Conservation (phyloP, 2,113 vertebrate genomes). For the Herpailurus yagouaroundi region DNA sequence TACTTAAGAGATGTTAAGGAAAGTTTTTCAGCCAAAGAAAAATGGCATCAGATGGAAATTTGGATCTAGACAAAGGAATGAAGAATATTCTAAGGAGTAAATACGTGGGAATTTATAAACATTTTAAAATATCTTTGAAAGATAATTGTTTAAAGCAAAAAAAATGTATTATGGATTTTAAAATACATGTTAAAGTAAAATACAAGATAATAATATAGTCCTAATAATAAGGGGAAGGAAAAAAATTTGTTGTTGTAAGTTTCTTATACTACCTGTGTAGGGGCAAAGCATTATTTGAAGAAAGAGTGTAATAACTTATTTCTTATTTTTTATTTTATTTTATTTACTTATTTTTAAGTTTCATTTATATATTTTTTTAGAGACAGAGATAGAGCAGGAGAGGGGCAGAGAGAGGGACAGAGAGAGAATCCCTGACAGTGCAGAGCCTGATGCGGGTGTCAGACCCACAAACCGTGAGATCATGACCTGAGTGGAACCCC, state of each 20-base stretch:
- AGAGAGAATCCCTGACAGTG: too few species aligned
- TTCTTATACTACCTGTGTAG: background rate
- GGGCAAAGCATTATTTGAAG: background rate
- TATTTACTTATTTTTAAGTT: too few species aligned
- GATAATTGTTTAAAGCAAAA: constrained; percentile 9
- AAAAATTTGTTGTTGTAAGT: background rate
- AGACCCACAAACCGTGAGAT: too few species aligned
- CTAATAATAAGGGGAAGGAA: background rate
- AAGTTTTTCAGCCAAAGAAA: background rate
- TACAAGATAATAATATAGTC: background rate
- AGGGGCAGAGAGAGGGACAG: too few species aligned
- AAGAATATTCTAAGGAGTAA: background rate
- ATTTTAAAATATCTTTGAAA: background rate
- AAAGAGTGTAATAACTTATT: background rate
- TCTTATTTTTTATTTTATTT: too few species aligned
- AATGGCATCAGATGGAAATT: background rate
- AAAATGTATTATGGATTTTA: background rate
- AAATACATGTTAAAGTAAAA: background rate
- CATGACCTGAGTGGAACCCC: too few species aligned
- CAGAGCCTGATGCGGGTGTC: too few species aligned
- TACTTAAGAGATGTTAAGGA: constrained; percentile 5
- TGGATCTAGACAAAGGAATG: background rate
- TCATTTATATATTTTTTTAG: too few species aligned
- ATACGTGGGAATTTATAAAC: background rate
- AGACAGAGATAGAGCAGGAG: too few species aligned